Evolutionary conservation across 2,113 vertebrate species (phyloP), one percentile per base, ranked within the genome.

Genomic region (Mionectes macconnelli): DNA sequence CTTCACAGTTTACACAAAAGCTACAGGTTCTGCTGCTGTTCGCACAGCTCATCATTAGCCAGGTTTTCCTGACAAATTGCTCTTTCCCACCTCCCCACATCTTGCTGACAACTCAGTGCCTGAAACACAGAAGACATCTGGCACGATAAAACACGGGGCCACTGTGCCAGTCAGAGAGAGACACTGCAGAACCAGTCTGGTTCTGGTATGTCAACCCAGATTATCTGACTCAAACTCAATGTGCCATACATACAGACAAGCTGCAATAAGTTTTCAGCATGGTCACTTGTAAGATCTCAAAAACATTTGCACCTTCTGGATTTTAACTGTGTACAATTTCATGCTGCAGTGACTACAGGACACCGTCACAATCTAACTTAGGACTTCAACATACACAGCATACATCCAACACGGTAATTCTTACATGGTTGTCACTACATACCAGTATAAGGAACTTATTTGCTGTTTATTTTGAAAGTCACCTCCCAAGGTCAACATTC

Each of bases 191-290:
- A 92, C 14, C 82, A 45, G 11, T 25, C 78, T 70, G 60, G 90
- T 57, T 82, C 88, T 84, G 44, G 44, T 60, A 92, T 22, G 45
- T 84, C 60, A 66, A 84, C 77, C 30, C 56, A 91, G 60, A 56
- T 64, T 94, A 96, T 74, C 27, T 69, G 50, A 45, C 68, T 40
- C 56, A 56, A 96, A 90, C 79, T 94, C 92, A 94, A 91, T 14
- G 15, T 55, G 78, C 31, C 90, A 68, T 55, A 94, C 49, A 40
- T 15, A 72, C 10, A 75, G 57, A 64, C 15, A 78, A 91, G 68
- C 81, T 87, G 55, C 56, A 93, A 67, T 3, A 68, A 33, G 84
- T 91, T 93, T 93, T 52, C 81, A 86, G 25, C 40, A 45, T 5
- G 47, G 33, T 35, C 67, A 75, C 69, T 56, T 53, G 31, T 8